Evolutionary conservation across 2,888 invertebrate genomes (phyloP).

Genomic region (Julus scanicus): DNA sequence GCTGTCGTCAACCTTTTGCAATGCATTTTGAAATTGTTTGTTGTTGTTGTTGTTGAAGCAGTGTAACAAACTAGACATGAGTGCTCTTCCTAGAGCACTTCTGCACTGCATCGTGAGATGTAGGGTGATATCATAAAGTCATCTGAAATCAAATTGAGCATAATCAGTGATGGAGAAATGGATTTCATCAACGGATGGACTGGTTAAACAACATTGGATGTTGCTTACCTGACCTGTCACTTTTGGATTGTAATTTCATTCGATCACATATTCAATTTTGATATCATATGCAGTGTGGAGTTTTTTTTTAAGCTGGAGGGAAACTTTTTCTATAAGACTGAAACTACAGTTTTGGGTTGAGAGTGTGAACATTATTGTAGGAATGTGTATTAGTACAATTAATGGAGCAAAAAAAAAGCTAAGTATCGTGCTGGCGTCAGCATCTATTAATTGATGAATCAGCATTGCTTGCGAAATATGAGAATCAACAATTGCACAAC

Average conservation of each 20-base stretch:
- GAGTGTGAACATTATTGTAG: not conserved
- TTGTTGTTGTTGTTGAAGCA: not conserved
- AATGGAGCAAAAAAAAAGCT: not conserved
- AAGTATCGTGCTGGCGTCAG: not conserved
- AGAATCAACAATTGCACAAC: not conserved
- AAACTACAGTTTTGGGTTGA: not conserved
- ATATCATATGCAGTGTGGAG: not conserved
- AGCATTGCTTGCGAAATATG: not conserved
- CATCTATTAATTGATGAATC: not conserved
- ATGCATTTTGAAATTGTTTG: not conserved
- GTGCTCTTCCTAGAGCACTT: constrained; percentile 25
- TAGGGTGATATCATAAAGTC: not conserved
- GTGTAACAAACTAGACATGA: not conserved
- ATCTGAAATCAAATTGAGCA: not conserved
- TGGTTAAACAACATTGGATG: too few relatives aligned
- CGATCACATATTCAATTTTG: not conserved
- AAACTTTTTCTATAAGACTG: not conserved
- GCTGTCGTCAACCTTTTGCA: not conserved
- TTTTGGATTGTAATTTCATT: not conserved
- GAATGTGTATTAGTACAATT: not conserved
- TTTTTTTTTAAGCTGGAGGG: not conserved
- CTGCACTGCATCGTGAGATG: not conserved
- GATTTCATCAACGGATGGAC: not conserved
- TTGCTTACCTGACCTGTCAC: too few relatives aligned
- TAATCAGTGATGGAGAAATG: not conserved